Percentiles rank a stretch among this genome's conserved stretches.
Evolutionary conservation across 2,113 vertebrate species (phyloP).

Genomic region (Nibea coibor): DNA sequence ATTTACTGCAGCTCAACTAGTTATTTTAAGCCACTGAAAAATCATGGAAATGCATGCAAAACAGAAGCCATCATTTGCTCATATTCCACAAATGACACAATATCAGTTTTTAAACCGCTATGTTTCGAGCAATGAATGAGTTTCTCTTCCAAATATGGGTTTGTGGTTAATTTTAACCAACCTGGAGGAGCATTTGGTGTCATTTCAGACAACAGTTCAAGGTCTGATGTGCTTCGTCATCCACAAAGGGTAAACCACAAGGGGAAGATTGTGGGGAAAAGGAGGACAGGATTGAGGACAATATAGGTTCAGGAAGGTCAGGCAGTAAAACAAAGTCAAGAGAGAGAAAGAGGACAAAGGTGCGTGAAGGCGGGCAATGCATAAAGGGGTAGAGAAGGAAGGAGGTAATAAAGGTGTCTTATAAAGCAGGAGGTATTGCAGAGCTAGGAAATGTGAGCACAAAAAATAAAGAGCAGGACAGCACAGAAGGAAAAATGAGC

Average conservation of each 20-base stretch:
- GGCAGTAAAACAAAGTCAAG: background rate
- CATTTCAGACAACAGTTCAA: constrained; percentile 21
- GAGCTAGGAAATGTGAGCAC: background rate
- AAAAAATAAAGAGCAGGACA: constrained; percentile 2
- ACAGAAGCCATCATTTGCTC: constrained; percentile 16
- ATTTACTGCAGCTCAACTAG: constrained; percentile 34
- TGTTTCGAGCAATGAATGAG: constrained; percentile 19
- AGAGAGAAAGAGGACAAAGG: background rate
- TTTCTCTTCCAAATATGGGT: background rate
- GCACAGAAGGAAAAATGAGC: background rate
- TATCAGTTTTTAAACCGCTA: constrained; percentile 9
- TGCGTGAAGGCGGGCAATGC: background rate
- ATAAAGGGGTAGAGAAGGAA: background rate
- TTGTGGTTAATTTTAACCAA: constrained; percentile 31
- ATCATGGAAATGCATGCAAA: constrained; percentile 48
- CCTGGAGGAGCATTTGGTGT: background rate
- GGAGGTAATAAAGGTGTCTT: background rate
- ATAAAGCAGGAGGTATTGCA: background rate
- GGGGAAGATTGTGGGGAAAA: background rate
- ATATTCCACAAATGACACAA: constrained; percentile 24
- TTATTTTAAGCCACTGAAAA: constrained; percentile 39
- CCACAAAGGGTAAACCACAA: background rate
- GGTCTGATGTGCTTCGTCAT: background rate
- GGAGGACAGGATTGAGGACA: background rate
- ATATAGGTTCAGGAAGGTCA: constrained; percentile 9